Evolutionary conservation across 2,797 vertebrate species (phyloP).

Genomic region (Trematomus bernacchii): DNA sequence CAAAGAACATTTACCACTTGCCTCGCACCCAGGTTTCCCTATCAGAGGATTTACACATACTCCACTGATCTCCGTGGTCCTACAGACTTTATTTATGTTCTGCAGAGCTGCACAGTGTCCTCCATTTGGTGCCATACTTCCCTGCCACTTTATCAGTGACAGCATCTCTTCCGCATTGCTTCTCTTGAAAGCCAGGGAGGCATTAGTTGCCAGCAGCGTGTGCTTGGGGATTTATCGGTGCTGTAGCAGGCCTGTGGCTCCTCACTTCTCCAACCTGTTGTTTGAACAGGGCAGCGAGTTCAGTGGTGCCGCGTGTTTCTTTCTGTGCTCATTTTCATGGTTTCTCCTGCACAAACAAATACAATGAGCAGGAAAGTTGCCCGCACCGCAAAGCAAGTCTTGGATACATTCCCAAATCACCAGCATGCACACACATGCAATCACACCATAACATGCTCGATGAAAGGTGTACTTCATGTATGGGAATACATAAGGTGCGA

Average conservation of each 20-base stretch:
- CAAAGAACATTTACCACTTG: conserved; percentile 39
- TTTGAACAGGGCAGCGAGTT: conserved; percentile 51
- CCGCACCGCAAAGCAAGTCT: conserved; percentile 14
- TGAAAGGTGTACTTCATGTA: conserved; percentile 58
- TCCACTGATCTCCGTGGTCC: conserved; percentile 35
- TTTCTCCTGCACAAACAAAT: conserved; percentile 37
- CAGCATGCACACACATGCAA: conserved; percentile 35
- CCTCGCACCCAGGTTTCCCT: conserved; percentile 43
- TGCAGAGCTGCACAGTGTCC: conserved; percentile 43
- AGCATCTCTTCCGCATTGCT: conserved; percentile 61
- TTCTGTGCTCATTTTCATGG: conserved; percentile 62
- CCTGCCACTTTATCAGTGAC: conserved; percentile 65
- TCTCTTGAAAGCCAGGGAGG: conserved; percentile 48
- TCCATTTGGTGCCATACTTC: conserved; percentile 50
- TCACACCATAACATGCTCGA: conserved; percentile 25
- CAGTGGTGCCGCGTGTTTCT: conserved; percentile 18
- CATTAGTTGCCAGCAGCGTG: conserved; percentile 37
- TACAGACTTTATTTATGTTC: conserved; percentile 60
- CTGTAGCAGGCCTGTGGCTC: conserved; percentile 37
- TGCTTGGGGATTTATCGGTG: conserved; percentile 69
- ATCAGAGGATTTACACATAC: conserved; percentile 54
- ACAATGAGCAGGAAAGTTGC: conserved; percentile 1
- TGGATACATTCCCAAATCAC: conserved; percentile 20
- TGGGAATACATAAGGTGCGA: conserved; percentile 61
- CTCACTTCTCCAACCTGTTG: conserved; percentile 60